phyloP scores from a whole-genome alignment of 2,797 vertebrate genomes.

The Antennarius maculatus region DNA sequence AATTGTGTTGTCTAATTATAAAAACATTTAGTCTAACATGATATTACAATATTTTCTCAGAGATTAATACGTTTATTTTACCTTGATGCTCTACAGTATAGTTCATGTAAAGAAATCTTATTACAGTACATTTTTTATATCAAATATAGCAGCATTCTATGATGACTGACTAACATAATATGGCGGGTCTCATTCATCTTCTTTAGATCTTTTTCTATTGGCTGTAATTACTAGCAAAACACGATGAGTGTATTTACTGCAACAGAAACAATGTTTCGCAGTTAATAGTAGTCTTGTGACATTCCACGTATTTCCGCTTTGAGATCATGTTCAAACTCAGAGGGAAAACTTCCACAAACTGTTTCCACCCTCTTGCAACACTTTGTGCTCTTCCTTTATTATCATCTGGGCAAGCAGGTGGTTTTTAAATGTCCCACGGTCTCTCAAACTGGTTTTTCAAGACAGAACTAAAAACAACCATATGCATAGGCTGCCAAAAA shows the following conservation, averaged over 20 bases:
- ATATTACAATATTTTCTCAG: no score
- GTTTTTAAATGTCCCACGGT: conserved; percentile 33
- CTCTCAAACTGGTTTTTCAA: conserved; percentile 55
- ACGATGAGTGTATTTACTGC: background rate
- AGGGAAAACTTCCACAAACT: background rate
- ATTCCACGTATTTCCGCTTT: background rate
- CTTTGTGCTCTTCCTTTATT: conserved; percentile 19
- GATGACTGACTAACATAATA: background rate
- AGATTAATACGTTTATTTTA: no score
- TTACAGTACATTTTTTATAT: no score
- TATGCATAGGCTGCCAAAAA: conserved; percentile 15
- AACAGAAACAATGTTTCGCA: background rate
- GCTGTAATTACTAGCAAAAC: background rate
- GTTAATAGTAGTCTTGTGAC: background rate
- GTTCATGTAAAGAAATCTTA: background rate
- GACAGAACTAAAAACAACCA: conserved; percentile 18
- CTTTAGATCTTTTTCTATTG: background rate
- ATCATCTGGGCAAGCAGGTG: conserved; percentile 5
- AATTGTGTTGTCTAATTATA: no score
- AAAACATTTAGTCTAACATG: no score
- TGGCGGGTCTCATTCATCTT: background rate
- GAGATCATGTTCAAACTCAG: background rate
- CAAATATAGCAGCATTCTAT: background rate
- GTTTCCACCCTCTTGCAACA: background rate
- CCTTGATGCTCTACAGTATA: background rate